phyloP scores from a whole-genome alignment of 2,888 invertebrate species.

The Heliconius erato region DNA sequence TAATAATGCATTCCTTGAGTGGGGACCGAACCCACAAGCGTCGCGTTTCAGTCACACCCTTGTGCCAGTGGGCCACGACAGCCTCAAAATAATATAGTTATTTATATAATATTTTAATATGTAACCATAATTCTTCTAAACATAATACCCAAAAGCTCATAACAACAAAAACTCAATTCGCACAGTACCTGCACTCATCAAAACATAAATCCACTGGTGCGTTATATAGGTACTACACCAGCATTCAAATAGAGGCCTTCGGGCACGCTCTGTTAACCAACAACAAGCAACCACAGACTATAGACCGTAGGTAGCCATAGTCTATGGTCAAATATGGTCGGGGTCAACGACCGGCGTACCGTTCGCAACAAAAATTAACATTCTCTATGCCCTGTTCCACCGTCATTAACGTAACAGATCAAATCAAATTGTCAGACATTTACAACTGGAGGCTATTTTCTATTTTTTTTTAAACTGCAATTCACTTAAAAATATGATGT shows the following conservation, averaged over 20 bases:
- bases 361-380: constrained; percentile 60
- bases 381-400: constrained; percentile 56
- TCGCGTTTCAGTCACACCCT: no score
- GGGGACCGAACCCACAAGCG: no score
- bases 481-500: constrained; percentile 19
- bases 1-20: no score
- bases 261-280: constrained; percentile 62
- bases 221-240: constrained; percentile 22
- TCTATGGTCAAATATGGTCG: constrained; percentile 60
- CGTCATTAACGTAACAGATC: constrained; percentile 58
- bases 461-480: constrained; percentile 32
- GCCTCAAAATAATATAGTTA: no score
- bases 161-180: constrained; percentile 4
- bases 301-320: constrained; percentile 50
- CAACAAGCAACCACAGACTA: constrained; percentile 33
- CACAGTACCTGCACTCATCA: constrained; percentile 29
- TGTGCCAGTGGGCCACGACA: no score
- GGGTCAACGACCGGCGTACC: constrained; percentile 54
- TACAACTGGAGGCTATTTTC: constrained; percentile 50
- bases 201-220: constrained; percentile 41
- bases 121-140: no score
- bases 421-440: constrained; percentile 55
- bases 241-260: constrained; percentile 52
- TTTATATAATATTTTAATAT: no score
- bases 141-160: no score